Evolutionary conservation across 2,113 vertebrate species (phyloP).

Genomic region (Ciconia maguari): DNA sequence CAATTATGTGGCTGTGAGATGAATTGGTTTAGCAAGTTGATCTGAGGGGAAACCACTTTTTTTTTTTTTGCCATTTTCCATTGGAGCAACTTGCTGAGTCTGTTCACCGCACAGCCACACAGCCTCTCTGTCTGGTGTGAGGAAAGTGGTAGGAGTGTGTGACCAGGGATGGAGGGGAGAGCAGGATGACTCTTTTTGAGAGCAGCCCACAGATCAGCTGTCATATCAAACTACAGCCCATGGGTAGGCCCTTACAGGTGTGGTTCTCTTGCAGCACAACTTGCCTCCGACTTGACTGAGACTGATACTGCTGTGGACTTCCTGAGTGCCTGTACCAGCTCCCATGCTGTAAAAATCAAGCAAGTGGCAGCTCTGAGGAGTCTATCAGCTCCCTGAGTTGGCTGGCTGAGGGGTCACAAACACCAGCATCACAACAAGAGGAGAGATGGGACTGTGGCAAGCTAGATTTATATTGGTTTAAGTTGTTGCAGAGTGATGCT

Average conservation of each 20-base stretch:
- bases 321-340: not conserved
- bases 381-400: not conserved
- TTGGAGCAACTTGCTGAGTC: not conserved
- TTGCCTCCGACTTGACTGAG: not conserved
- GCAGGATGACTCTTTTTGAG: not conserved
- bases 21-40: not conserved
- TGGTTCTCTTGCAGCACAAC: not conserved
- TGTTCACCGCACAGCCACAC: rapidly evolving
- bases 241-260: not conserved
- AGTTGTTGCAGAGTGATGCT: not conserved
- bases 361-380: not conserved
- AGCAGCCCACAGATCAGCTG: not conserved
- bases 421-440: not conserved
- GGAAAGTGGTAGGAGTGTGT: not conserved
- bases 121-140: not conserved
- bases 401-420: not conserved
- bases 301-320: not conserved
- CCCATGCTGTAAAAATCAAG: not conserved
- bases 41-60: not conserved
- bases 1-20: not conserved
- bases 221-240: not conserved
- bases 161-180: conserved; percentile 14
- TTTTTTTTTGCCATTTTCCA: not conserved
- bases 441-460: not conserved
- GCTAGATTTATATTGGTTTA: not conserved